Evolutionary conservation across 2,888 invertebrate species (phyloP), one percentile per base, ranked within the genome.

Genomic region (Agrochola macilenta): DNA sequence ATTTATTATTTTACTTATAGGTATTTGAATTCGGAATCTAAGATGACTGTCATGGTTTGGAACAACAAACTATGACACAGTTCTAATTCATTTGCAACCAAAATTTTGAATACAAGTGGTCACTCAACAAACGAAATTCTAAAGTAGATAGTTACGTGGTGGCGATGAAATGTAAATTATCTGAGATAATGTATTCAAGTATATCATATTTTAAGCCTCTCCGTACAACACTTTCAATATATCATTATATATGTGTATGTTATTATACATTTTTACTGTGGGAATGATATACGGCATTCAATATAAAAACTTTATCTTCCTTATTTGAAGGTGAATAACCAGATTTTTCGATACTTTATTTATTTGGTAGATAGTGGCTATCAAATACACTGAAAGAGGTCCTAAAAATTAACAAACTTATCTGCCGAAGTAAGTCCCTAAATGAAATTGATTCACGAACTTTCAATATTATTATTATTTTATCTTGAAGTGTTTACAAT

Each of bases 1-100:
- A 26, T 65, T 74, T 66, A 64, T 61, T 12, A 64, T 54, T 39
- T 64, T 43, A n/a, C 57, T n/a, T 57, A n/a, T 57, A n/a, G 0
- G 7, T 5, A 23, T 39, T 35, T 35, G 35, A 30, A 30, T 60
- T 30, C 20, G 8, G 20, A 9, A 60, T 26, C 11, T 30, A 5
- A 30, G 60, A 57, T 57, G 26, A 8, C 11, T 43, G 11, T 43
- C n/a, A 14, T n/a, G n/a, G 26, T 30, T 30, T 20, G 20, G 5
- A 20, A 61, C 30, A 30, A 30, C 5, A 61, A 30, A 61, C 1
- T 57, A 54, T 9, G 52, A 7, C 20, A 20, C 8, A 7, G 8
- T 20, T 52, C 52, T 7, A 52, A 52, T 52, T 52, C 20, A 17
- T 52, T 20, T 52, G 52, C 49, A 5, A 17, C 1, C 20, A 20